Evolutionary conservation across 2,797 vertebrate genomes (phyloP).

Genomic region (Diceros bicornis): DNA sequence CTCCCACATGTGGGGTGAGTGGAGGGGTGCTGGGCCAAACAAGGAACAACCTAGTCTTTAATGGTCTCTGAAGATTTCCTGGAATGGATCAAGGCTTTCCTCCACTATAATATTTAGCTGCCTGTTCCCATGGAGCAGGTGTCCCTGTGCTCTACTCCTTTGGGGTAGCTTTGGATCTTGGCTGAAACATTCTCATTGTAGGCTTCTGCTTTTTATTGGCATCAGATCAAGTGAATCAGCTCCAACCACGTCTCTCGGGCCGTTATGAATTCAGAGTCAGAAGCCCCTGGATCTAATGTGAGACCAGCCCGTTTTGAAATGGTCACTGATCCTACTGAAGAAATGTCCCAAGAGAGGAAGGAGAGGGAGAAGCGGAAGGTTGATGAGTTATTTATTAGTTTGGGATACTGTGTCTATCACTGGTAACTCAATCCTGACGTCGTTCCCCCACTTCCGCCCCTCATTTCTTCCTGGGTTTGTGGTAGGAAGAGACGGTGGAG

Average conservation of each 20-base stretch:
- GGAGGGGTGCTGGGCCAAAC: not conserved
- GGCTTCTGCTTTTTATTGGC: not conserved
- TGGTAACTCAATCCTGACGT: constrained; percentile 40
- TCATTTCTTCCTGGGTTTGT: not conserved
- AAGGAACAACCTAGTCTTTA: not conserved
- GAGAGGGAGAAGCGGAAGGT: not conserved
- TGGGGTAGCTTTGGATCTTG: not conserved
- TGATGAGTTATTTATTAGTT: constrained; percentile 65
- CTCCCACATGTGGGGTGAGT: not conserved
- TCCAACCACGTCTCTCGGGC: not conserved
- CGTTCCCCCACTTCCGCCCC: not conserved
- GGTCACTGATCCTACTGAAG: not conserved
- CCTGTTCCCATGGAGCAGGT: not conserved
- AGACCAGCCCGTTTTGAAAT: not conserved
- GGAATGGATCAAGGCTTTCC: not conserved
- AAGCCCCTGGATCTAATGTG: not conserved
- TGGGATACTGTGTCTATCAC: not conserved
- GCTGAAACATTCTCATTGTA: not conserved
- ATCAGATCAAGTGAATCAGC: not conserved
- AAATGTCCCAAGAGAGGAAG: constrained; percentile 9
- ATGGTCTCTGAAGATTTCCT: not conserved
- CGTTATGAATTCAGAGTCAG: not conserved
- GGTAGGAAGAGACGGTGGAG: constrained; percentile 22
- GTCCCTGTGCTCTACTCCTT: not conserved
- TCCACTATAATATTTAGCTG: not conserved